Evolutionary conservation across 92 coral and sea anemone genomes (phyloP).

Genomic region (Siderastrea siderea): DNA sequence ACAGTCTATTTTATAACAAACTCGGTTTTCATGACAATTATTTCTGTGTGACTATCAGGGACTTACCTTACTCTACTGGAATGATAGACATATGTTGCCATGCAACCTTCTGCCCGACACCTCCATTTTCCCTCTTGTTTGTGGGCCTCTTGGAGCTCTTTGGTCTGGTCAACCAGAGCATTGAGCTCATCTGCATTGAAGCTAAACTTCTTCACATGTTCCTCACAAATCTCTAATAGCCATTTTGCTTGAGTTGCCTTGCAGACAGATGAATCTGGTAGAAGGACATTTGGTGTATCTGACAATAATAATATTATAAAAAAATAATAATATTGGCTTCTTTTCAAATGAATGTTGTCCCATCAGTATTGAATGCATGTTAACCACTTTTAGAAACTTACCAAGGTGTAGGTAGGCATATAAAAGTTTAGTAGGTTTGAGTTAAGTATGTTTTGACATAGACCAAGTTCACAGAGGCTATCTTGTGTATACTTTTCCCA

Average conservation of each 20-base stretch:
- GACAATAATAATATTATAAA: too few species aligned
- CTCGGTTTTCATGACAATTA: too few species aligned
- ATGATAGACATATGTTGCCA: conserved; percentile 36
- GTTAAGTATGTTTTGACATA: too few species aligned
- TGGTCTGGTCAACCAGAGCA: conserved; percentile 41
- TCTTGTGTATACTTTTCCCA: too few species aligned
- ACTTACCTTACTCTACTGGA: conserved; percentile 51
- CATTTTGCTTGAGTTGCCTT: conserved; percentile 61
- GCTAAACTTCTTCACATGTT: conserved; percentile 53
- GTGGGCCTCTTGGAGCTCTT: conserved; percentile 33
- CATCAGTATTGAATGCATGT: not conserved
- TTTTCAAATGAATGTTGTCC: not conserved
- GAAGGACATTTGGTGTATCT: conserved; percentile 46
- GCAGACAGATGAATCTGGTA: conserved; percentile 60
- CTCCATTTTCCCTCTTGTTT: conserved; percentile 22
- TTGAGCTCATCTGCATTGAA: conserved; percentile 24
- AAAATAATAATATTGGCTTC: not conserved
- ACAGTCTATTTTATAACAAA: too few species aligned
- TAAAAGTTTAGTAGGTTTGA: too few species aligned
- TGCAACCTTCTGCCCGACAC: conserved; percentile 40
- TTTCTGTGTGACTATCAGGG: too few species aligned
- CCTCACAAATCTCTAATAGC: conserved; percentile 69
- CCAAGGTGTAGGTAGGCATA: too few species aligned
- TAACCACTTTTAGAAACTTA: not conserved
- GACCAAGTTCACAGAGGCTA: too few species aligned